phyloP scores from a whole-genome alignment of 2,888 invertebrate species.

The Nebria salina region DNA sequence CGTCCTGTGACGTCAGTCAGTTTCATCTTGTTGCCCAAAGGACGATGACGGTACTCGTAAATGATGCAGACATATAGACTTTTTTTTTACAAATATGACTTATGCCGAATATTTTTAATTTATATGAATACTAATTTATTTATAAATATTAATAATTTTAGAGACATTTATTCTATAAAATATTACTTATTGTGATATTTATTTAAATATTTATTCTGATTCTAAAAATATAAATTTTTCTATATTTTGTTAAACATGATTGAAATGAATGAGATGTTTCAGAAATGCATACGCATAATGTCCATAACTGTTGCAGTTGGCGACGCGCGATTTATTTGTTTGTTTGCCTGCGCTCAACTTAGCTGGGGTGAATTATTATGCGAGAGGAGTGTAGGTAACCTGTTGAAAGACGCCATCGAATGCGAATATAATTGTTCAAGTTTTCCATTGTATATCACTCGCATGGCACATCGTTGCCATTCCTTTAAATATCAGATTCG shows the following conservation, averaged over 20 bases:
- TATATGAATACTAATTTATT: too few relatives aligned
- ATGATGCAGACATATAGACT: too few relatives aligned
- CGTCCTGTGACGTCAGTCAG: conserved; percentile 41
- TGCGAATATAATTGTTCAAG: conserved; percentile 1
- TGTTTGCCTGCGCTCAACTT: not conserved
- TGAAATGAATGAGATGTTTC: not conserved
- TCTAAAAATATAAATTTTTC: too few relatives aligned
- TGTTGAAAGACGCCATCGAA: conserved; percentile 29
- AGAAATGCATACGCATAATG: not conserved
- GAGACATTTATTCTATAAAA: too few relatives aligned
- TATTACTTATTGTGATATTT: too few relatives aligned
- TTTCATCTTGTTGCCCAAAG: not conserved
- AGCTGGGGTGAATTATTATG: not conserved
- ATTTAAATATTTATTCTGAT: too few relatives aligned
- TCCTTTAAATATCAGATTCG: not conserved
- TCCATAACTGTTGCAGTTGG: not conserved
- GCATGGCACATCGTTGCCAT: not conserved
- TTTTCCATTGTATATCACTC: not conserved
- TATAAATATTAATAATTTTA: too few relatives aligned
- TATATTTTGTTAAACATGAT: too few relatives aligned
- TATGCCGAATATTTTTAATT: too few relatives aligned
- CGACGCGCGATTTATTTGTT: not conserved
- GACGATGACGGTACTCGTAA: not conserved
- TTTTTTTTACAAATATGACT: too few relatives aligned
- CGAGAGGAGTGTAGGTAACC: conserved; percentile 21